Evolutionary conservation across 92 coral and sea anemone species (phyloP), one percentile per base, ranked within the genome.

Genomic region (Parazoanthus swiftii): DNA sequence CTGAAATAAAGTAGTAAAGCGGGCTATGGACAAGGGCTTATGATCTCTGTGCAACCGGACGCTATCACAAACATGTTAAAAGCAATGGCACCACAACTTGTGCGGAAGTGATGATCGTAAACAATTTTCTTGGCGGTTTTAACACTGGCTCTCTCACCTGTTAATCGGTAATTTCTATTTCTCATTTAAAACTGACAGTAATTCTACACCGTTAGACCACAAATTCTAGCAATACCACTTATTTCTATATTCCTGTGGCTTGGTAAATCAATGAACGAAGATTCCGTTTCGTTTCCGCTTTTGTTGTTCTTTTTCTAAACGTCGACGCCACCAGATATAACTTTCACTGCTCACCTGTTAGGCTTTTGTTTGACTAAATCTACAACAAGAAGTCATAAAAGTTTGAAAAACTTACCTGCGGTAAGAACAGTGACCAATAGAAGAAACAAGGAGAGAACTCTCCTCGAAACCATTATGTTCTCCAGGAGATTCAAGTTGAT

Each of bases 391-490:
- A 66, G 8, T 4, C 20, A 8, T 10, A 21, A 33, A 26, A 29
- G 16, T 11, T 23, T 50, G 48, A 37, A 76, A 74, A 37, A 5
- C 86, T 39, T 39, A 82, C 86, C 86, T 82, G 74, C 33, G 23
- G 11, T 82, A 66, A 68, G 54, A 65, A 23, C 74, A 20, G 71
- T 51, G 63, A 42, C 23, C 26, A 82, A 21, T 8, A 82, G 54
- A 13, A 82, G 58, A 4, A 63, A 25, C 35, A 66, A 21, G 13
- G 11, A 21, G 10, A 82, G 10, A 20, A 37, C 33, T 66, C 86
- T 65, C 86, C 86, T 37, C 18, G 56, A 43, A 82, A 65, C 38
- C 86, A 82, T 82, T 63, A 50, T 79, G 86, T 20, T 66, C 38
- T 68, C 70, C 33, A 48, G 38, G 51, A 20, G 51, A 82, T 20